A percentile compares a stretch with the other conserved stretches of the same genome.
phyloP scores from a whole-genome alignment of 2,797 vertebrate genomes.

The Propithecus perrieri region DNA sequence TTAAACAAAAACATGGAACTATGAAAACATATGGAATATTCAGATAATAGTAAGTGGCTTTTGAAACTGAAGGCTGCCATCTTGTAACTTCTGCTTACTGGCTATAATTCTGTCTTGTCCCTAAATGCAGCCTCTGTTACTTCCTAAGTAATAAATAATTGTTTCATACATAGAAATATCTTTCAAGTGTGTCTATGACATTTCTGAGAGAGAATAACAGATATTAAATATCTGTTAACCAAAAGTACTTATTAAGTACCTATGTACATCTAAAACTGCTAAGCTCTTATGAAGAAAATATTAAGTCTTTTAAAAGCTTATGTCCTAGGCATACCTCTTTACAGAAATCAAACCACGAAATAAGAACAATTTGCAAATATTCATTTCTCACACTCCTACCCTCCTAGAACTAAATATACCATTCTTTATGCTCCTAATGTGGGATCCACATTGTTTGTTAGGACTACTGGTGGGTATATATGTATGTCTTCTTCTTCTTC shows the following conservation, averaged over 20 bases:
- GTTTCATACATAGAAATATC: background rate
- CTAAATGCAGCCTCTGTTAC: background rate
- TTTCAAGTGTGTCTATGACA: background rate
- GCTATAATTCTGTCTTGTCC: background rate
- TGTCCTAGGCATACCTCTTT: background rate
- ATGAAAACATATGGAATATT: background rate
- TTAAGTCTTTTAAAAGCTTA: background rate
- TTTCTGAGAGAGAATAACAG: background rate
- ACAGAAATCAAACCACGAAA: background rate
- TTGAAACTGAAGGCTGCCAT: background rate
- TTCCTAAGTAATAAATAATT: background rate
- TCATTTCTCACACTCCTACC: background rate
- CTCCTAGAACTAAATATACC: background rate
- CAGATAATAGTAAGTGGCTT: background rate
- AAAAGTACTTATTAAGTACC: background rate
- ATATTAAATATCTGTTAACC: background rate
- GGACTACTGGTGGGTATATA: too few relatives aligned
- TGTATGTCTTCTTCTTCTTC: too few relatives aligned
- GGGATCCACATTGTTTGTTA: background rate
- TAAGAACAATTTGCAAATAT: background rate
- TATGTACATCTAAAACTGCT: background rate
- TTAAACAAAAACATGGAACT: background rate
- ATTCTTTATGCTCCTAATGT: background rate
- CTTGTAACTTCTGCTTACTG: background rate
- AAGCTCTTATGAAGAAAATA: background rate